Evolutionary conservation across 30 jellyfish, hydroid and myxozoan species (phyloP).

Genomic region (Rhopilema esculentum): DNA sequence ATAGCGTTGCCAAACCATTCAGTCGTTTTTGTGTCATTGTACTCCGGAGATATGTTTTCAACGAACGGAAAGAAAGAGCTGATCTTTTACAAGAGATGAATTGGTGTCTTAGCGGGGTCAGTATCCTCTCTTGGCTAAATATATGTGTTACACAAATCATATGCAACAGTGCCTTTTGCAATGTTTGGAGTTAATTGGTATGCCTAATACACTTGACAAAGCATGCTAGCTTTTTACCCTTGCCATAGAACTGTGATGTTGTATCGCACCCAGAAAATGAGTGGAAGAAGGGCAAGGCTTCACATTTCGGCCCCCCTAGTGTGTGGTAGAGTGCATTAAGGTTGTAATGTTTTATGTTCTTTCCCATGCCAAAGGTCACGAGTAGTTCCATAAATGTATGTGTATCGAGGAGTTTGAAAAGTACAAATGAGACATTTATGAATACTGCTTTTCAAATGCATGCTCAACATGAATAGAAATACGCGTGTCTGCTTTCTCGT

Average conservation of each 20-base stretch:
- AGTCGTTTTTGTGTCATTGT: too few species aligned
- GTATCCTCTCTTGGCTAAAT: too few species aligned
- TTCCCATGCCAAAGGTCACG: slow-evolving; percentile 2
- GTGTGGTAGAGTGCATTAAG: slow-evolving; percentile 1
- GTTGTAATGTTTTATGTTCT: background rate
- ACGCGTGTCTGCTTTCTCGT: slow-evolving; percentile 7
- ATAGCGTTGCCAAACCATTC: too few species aligned
- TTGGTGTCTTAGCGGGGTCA: too few species aligned
- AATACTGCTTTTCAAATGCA: background rate
- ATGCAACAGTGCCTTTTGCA: too few species aligned
- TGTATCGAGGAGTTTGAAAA: slow-evolving; percentile 1
- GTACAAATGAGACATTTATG: slow-evolving; percentile 7
- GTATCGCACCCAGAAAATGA: background rate
- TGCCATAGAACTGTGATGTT: background rate
- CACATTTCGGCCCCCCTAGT: slow-evolving; percentile 2
- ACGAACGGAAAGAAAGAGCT: too few species aligned
- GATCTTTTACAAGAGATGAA: too few species aligned
- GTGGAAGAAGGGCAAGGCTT: background rate
- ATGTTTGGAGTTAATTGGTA: too few species aligned
- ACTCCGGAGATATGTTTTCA: too few species aligned
- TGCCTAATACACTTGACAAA: too few species aligned
- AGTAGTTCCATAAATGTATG: background rate
- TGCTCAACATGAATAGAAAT: slow-evolving; percentile 1
- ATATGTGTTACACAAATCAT: too few species aligned
- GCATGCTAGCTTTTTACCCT: background rate